Evolutionary conservation across 2,113 vertebrate genomes (phyloP).

Genomic region (Festucalex cinctus): DNA sequence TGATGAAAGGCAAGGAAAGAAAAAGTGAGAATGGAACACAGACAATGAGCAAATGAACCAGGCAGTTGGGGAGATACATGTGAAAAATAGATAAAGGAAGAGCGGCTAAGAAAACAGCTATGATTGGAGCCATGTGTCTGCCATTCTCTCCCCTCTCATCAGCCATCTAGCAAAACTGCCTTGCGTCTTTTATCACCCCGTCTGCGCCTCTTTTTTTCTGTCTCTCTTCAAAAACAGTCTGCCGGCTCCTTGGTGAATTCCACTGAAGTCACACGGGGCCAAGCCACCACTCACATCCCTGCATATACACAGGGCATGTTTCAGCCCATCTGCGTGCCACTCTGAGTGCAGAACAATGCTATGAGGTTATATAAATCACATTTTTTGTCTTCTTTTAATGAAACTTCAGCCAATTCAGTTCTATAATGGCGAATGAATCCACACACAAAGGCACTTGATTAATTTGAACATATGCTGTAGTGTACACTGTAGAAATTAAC

Average conservation of each 20-base stretch:
- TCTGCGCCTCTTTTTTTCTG: slow-evolving; percentile 32
- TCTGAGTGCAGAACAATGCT: slow-evolving; percentile 20
- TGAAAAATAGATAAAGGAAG: slow-evolving; percentile 24
- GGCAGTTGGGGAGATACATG: slow-evolving; percentile 1
- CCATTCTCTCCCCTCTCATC: slow-evolving; percentile 32
- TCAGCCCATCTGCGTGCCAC: slow-evolving; percentile 27
- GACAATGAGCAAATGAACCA: slow-evolving; percentile 22
- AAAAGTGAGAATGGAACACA: slow-evolving; percentile 17
- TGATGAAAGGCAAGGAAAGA: slow-evolving; percentile 32
- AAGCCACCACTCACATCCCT: slow-evolving; percentile 15
- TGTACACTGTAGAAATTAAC: too few relatives aligned
- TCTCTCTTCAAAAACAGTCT: slow-evolving; percentile 37
- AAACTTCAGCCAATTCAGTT: not conserved
- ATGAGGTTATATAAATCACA: slow-evolving; percentile 11
- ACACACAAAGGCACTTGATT: not conserved
- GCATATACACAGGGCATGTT: slow-evolving; percentile 29
- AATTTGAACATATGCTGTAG: too few relatives aligned
- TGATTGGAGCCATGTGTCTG: slow-evolving; percentile 41
- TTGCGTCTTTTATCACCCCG: slow-evolving; percentile 56
- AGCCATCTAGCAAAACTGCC: slow-evolving; percentile 41
- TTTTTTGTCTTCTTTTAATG: not conserved
- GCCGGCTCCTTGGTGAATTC: slow-evolving; percentile 18
- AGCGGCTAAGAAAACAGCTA: slow-evolving; percentile 24
- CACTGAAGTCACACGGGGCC: slow-evolving; percentile 32
- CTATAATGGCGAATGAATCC: not conserved